phyloP scores from a whole-genome alignment of 2,797 vertebrate species.

The Ptychobarbus kaznakovi region DNA sequence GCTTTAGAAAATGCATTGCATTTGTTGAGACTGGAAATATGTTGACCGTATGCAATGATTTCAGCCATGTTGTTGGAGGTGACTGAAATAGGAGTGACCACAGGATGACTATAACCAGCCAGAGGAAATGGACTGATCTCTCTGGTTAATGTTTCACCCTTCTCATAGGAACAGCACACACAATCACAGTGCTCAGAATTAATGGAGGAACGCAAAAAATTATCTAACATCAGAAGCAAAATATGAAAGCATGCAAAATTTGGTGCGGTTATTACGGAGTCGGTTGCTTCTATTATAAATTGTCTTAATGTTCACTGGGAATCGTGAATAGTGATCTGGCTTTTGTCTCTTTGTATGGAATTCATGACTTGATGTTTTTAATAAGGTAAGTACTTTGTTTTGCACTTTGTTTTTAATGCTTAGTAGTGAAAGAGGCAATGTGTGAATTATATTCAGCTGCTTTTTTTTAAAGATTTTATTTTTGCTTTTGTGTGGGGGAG shows the following conservation, averaged over 20 bases:
- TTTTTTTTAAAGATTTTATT: not conserved
- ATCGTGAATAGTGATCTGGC: too few relatives aligned
- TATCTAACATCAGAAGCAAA: not conserved
- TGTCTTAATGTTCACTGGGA: not conserved
- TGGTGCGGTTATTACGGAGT: too few relatives aligned
- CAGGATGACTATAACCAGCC: conserved; percentile 70
- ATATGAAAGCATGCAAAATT: not conserved
- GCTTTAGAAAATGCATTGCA: too few relatives aligned
- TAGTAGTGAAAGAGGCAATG: not conserved
- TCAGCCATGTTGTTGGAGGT: conserved; percentile 26
- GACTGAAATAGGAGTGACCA: conserved; percentile 59
- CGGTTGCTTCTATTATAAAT: not conserved
- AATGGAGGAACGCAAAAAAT: conserved; percentile 62
- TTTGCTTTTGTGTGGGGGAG: not conserved
- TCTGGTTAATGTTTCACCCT: conserved; percentile 80
- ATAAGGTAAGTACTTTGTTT: conserved; percentile 30
- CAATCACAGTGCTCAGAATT: conserved; percentile 61
- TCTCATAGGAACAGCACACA: conserved; percentile 56
- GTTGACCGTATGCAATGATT: not conserved
- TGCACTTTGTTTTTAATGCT: not conserved
- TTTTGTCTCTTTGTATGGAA: conserved; percentile 17
- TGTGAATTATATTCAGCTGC: not conserved
- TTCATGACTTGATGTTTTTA: not conserved
- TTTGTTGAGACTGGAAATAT: not conserved
- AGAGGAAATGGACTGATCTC: conserved; percentile 76